Evolutionary conservation across 2,888 invertebrate genomes (phyloP).

Genomic region (Caenorhabditis sinica): DNA sequence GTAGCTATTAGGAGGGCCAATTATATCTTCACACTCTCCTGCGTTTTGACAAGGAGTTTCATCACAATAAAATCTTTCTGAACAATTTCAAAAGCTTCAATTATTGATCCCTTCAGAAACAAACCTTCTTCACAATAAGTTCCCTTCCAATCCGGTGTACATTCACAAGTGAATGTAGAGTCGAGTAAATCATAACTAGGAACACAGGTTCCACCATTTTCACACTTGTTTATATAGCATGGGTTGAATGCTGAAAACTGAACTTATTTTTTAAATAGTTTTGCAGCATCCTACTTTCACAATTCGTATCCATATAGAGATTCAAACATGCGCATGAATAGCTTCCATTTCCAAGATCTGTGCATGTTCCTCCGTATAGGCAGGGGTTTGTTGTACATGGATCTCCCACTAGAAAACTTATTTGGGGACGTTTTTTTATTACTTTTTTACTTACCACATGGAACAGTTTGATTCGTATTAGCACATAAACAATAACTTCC

Average conservation of each 20-base stretch:
- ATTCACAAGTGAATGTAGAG: slow-evolving; percentile 58
- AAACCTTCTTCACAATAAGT: slow-evolving; percentile 50
- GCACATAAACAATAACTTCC: slow-evolving; percentile 61
- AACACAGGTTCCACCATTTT: slow-evolving; percentile 60
- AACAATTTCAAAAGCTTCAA: not conserved
- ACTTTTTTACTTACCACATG: slow-evolving; percentile 38
- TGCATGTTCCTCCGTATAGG: slow-evolving; percentile 64
- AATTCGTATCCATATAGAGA: slow-evolving; percentile 52
- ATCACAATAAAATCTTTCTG: slow-evolving; percentile 52
- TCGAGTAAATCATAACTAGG: slow-evolving; percentile 53
- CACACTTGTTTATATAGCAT: slow-evolving; percentile 55
- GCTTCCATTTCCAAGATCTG: slow-evolving; percentile 53
- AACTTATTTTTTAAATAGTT: too few species aligned
- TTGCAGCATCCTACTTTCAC: slow-evolving; percentile 44
- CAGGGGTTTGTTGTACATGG: slow-evolving; percentile 56
- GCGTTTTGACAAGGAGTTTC: slow-evolving; percentile 63
- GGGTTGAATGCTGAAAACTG: slow-evolving; percentile 59
- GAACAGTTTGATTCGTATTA: slow-evolving; percentile 53
- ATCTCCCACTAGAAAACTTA: slow-evolving; percentile 27
- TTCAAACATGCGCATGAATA: slow-evolving; percentile 57
- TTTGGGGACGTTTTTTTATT: not conserved
- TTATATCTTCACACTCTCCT: slow-evolving; percentile 60
- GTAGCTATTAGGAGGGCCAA: slow-evolving; percentile 58
- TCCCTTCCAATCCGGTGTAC: slow-evolving; percentile 48
- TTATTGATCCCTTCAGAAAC: not conserved